phyloP scores from a whole-genome alignment of 2,888 invertebrate species.

The Notocelia uddmanniana region DNA sequence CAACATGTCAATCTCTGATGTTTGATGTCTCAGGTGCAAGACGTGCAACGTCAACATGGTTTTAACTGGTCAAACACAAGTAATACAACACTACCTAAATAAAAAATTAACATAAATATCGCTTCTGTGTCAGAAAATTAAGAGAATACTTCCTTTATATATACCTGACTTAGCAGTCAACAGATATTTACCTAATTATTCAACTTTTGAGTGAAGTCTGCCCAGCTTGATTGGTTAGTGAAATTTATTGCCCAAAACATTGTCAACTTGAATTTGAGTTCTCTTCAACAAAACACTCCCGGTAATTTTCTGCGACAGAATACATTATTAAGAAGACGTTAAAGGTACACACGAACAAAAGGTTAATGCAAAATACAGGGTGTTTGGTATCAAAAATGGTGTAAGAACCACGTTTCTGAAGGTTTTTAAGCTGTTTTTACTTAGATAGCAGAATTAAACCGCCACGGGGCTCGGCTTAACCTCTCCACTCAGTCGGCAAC shows the following conservation, averaged over 20 bases:
- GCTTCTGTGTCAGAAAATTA: too few species aligned
- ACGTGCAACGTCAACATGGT: background rate
- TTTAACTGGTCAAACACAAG: too few species aligned
- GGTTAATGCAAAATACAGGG: background rate
- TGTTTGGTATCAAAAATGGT: background rate
- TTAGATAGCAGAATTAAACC: background rate
- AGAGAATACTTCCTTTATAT: too few species aligned
- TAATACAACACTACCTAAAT: too few species aligned
- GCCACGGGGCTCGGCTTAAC: conserved; percentile 13
- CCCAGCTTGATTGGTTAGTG: background rate
- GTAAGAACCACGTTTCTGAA: background rate
- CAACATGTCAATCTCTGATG: too few species aligned
- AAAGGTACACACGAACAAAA: background rate
- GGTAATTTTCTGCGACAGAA: conserved; percentile 4
- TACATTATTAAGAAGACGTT: conserved; percentile 8
- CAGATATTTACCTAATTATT: background rate
- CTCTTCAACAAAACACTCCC: background rate
- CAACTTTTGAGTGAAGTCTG: background rate
- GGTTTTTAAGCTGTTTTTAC: background rate
- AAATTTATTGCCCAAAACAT: background rate
- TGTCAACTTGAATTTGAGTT: background rate
- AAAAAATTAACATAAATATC: too few species aligned
- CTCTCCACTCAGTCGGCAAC: conserved; percentile 19
- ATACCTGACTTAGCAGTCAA: too few species aligned
- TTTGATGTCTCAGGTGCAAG: too few species aligned